These are phyloP conservation scores for Musca vetustissima DNA, from an alignment of 1,140 invertebrate species.

Conservation along the genomic window DNA sequence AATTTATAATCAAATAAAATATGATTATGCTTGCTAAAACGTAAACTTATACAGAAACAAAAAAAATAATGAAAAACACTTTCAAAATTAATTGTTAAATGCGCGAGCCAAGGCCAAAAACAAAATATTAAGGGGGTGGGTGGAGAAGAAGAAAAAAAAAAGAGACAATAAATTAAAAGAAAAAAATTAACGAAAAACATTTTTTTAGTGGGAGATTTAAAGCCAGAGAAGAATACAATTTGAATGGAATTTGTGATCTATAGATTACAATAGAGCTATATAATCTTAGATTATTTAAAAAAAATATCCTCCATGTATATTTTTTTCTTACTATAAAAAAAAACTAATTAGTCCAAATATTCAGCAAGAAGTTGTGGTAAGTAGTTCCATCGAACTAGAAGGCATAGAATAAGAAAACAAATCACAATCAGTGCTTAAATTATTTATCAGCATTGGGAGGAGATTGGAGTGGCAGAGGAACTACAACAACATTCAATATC, in stretches of 20 bases:
- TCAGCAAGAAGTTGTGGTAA: slow-evolving; percentile 12
- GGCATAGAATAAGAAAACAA: not conserved
- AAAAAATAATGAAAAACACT: not conserved
- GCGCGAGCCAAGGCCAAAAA: not conserved
- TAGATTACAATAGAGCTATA: too few relatives aligned
- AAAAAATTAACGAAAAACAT: too few relatives aligned
- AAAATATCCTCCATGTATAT: not conserved
- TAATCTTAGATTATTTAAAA: not conserved
- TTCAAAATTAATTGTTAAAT: not conserved
- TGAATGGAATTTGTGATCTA: too few relatives aligned
- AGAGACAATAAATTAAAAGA: not conserved
- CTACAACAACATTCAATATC: too few relatives aligned
- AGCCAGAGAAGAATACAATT: not conserved
- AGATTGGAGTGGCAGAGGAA: not conserved
- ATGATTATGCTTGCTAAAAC: slow-evolving; percentile 7
- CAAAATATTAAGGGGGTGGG: not conserved
- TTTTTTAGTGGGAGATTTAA: too few relatives aligned
- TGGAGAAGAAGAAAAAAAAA: not conserved
- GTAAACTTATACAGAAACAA: not conserved
- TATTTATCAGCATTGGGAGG: not conserved
- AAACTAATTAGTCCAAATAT: not conserved
- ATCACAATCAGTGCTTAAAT: slow-evolving; percentile 9
- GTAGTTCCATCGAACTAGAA: not conserved
- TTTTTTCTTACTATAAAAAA: not conserved
- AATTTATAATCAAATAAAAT: not conserved